phyloP scores from a whole-genome alignment of 1,140 invertebrate species.

The Pristionchus pacificus region DNA sequence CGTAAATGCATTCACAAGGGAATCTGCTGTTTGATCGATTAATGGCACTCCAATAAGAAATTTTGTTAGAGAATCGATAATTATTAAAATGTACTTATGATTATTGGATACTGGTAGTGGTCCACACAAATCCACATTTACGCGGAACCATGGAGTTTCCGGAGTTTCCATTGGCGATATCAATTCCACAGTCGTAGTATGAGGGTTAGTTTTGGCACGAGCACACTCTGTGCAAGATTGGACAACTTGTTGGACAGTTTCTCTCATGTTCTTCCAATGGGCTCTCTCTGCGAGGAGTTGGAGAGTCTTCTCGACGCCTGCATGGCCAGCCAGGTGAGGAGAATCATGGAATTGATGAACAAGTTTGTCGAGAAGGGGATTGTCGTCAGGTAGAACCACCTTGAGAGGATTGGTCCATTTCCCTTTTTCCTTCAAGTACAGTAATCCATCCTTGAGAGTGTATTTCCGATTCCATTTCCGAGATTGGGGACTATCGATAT shows the following conservation, averaged over 20 bases:
- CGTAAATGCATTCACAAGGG: neutral
- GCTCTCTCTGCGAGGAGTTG: too few species aligned
- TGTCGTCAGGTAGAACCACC: neutral
- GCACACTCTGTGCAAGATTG: too few species aligned
- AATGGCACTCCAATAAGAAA: neutral
- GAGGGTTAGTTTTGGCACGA: too few species aligned
- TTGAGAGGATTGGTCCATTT: neutral
- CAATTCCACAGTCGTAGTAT: too few species aligned
- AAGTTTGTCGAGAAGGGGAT: neutral
- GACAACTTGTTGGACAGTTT: too few species aligned
- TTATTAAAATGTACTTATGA: neutral
- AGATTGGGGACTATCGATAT: neutral
- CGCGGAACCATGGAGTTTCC: too few species aligned
- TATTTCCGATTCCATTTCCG: neutral
- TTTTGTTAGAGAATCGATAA: neutral
- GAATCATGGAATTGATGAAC: neutral
- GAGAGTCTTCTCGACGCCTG: neutral
- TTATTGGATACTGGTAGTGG: neutral
- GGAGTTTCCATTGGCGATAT: too few species aligned
- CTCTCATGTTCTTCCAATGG: too few species aligned
- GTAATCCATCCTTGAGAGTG: neutral
- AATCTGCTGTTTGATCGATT: neutral
- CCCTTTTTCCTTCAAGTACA: neutral
- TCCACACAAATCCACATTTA: neutral
- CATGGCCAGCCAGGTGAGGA: neutral